Base-by-base conservation (phyloP, 1,140 invertebrate genomes). In the Aphidius ervi region DNA sequence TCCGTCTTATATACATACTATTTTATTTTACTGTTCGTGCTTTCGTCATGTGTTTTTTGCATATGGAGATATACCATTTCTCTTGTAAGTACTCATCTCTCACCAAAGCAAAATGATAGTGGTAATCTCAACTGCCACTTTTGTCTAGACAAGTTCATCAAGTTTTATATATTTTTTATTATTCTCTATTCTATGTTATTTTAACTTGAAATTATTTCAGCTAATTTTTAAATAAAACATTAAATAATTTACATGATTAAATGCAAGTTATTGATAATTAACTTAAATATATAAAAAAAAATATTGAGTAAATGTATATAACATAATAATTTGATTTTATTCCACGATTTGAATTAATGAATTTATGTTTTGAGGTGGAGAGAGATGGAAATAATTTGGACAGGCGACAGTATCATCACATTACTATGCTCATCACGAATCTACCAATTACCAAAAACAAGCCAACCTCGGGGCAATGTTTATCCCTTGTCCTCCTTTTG, bases 361-460 rank as follows among this genome's bases (percentile, higher is more conserved):
- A 68, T 68, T 68, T 68, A 68, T 68, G 63, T 55, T 58, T 64
- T 45, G 48, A 60, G 4, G 4, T 31, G 2, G 2, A 31, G 23
- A 4, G 46, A 58, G 56, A 59, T 65, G 62, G 49, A 63, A 61
- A 62, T 68, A 62, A 68, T 66, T 66, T 66, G 57, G 37, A 61
- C 55, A 53, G 59, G 55, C 56, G 52, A 62, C 53, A 43, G 54
- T 65, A 58, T 59, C 64, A 60, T 43, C 48, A 60, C 46, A 66
- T 68, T 66, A 64, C 49, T 56, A 68, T 68, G 64, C 67, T 61
- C 56, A 8, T 61, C 67, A 68, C 67, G 67, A 68, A 61, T 56
- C 57, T 52, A 45, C 64, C 67, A 68, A 68, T 66, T 68, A 65
- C 67, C 67, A 68, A 68, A 67, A 67, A 67, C 66, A 67, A 64